Evolutionary conservation across 2,113 vertebrate species (phyloP).

Genomic region (Rhea americana): DNA sequence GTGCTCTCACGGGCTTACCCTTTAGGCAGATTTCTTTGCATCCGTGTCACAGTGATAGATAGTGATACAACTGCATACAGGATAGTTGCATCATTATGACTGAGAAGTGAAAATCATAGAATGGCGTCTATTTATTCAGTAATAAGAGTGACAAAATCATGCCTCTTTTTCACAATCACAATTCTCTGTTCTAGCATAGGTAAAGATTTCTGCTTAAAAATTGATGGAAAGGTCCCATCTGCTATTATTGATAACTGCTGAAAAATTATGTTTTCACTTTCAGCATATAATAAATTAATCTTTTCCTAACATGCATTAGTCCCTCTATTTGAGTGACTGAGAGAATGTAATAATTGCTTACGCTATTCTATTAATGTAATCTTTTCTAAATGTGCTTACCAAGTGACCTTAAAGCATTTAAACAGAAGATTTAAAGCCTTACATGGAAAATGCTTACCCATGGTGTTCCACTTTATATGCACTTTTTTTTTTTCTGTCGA

Average conservation of each 20-base stretch:
- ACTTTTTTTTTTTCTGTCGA: constrained; percentile 38
- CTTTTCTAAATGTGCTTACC: constrained; percentile 41
- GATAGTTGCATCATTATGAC: not conserved
- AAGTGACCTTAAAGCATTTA: constrained; percentile 50
- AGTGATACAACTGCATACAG: not conserved
- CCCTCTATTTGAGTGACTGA: not conserved
- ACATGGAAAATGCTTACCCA: constrained; percentile 47
- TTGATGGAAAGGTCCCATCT: not conserved
- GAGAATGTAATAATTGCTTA: constrained; percentile 8
- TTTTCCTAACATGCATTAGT: not conserved
- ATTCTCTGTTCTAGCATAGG: not conserved
- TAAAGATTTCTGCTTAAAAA: not conserved
- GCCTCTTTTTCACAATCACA: not conserved
- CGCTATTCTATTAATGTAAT: not conserved
- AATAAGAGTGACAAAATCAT: not conserved
- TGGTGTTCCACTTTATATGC: constrained; percentile 32
- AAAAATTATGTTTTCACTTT: not conserved
- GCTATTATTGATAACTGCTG: not conserved
- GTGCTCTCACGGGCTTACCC: not conserved
- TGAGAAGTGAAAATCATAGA: not conserved
- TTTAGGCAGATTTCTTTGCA: not conserved
- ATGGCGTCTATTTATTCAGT: not conserved
- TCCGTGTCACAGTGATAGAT: not conserved
- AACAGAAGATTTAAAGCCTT: constrained; percentile 44
- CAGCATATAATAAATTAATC: not conserved